phyloP scores from a whole-genome alignment of 2,797 vertebrate species.

The Phalanger gymnotis region DNA sequence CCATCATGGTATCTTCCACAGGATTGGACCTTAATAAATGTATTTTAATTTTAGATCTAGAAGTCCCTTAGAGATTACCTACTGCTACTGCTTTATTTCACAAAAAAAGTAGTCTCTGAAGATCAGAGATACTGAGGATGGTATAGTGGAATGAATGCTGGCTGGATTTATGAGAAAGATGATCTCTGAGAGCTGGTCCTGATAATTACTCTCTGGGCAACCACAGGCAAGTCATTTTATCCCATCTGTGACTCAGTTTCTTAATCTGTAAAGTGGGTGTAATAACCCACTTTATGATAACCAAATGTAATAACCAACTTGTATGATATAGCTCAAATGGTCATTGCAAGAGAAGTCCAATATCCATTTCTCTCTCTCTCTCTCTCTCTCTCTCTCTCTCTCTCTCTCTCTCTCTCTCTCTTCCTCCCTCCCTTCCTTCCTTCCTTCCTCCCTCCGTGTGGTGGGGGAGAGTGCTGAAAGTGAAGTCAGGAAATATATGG shows the following conservation, averaged over 20 bases:
- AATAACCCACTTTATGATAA: no score
- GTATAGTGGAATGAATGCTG: not conserved
- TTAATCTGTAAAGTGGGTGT: not conserved
- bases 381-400: not conserved
- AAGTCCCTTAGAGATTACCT: not conserved
- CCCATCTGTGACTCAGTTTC: not conserved
- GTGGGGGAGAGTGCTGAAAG: not conserved
- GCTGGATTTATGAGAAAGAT: not conserved
- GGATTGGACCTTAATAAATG: not conserved
- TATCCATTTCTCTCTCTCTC: not conserved
- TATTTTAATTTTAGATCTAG: not conserved
- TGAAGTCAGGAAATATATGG: not conserved
- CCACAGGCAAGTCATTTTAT: not conserved
- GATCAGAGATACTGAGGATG: not conserved
- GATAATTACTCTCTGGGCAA: not conserved
- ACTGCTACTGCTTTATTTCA: not conserved
- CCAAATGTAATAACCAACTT: no score
- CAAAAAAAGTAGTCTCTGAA: not conserved
- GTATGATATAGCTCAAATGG: not conserved
- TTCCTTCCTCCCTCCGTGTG: not conserved
- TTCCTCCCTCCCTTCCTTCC: fast-evolving
- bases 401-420: not conserved
- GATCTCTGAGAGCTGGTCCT: not conserved
- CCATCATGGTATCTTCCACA: not conserved
- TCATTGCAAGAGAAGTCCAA: not conserved